Evolutionary conservation across 2,888 invertebrate genomes (phyloP).

Genomic region (Xestia ashworthii): DNA sequence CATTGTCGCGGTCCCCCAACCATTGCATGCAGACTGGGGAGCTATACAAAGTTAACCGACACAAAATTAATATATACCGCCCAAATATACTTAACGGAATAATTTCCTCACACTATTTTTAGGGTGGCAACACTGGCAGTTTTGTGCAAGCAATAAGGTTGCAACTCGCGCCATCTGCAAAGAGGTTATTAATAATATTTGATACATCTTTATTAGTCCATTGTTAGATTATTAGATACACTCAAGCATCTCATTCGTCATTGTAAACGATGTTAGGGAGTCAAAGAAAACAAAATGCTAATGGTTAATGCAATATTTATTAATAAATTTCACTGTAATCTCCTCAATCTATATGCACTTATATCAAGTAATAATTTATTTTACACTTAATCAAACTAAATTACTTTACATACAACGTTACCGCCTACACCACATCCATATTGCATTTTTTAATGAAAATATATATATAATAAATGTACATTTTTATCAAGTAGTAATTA

Average conservation of each 20-base stretch:
- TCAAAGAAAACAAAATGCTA: conserved; percentile 71
- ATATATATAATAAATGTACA: conserved; percentile 81
- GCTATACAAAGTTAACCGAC: conserved; percentile 79
- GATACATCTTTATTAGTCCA: conserved; percentile 77
- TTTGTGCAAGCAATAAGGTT: conserved; percentile 71
- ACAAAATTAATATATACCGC: conserved; percentile 87
- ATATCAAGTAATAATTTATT: conserved; percentile 88
- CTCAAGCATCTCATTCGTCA: conserved; percentile 77
- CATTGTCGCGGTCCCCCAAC: conserved; percentile 80
- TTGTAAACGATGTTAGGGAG: conserved; percentile 74
- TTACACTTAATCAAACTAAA: conserved; percentile 85
- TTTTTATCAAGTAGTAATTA: conserved; percentile 66
- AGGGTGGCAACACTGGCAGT: conserved; percentile 66
- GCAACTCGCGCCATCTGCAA: conserved; percentile 69
- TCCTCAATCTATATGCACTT: conserved; percentile 89
- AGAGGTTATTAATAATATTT: conserved; percentile 79
- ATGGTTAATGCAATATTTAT: conserved; percentile 90
- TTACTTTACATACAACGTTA: conserved; percentile 82
- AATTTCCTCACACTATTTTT: conserved; percentile 75
- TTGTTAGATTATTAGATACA: conserved; percentile 80
- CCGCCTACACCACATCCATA: conserved; percentile 83
- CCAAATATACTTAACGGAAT: conserved; percentile 85
- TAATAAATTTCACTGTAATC: conserved; percentile 90
- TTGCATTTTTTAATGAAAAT: conserved; percentile 86
- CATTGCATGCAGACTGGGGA: conserved; percentile 73